phyloP scores from a whole-genome alignment of 2,888 invertebrate species.

The Nomada fucata region DNA sequence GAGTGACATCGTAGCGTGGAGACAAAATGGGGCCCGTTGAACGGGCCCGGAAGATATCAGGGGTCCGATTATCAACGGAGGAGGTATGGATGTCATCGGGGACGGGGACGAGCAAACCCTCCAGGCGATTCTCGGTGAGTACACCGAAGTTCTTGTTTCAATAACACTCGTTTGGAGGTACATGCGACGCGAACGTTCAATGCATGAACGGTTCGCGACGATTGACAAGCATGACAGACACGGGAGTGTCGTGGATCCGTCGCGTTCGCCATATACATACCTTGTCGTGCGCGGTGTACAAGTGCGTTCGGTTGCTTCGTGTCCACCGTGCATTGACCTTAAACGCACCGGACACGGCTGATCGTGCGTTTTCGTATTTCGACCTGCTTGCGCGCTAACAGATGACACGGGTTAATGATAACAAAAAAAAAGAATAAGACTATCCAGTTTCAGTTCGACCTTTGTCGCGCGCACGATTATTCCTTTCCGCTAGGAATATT shows the following conservation, averaged over 20 bases:
- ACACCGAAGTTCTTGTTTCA: neutral
- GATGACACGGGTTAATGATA: constrained; percentile 16
- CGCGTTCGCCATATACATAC: constrained; percentile 45
- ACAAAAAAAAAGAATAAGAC: constrained; percentile 23
- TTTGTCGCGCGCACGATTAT: constrained; percentile 1
- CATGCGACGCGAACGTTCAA: neutral
- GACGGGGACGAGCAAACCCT: constrained; percentile 84
- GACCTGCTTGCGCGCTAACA: constrained; percentile 20
- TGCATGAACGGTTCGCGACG: constrained; percentile 15
- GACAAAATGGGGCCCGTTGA: constrained; percentile 82
- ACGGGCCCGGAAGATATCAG: constrained; percentile 78
- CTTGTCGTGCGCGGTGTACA: constrained; percentile 33
- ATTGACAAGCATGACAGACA: constrained; percentile 62
- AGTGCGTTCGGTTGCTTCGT: constrained; percentile 33
- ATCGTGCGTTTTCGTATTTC: constrained; percentile 57
- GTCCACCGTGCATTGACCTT: constrained; percentile 66
- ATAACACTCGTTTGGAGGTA: neutral
- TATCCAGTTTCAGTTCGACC: constrained; percentile 43
- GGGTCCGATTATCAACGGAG: constrained; percentile 78
- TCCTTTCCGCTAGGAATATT: constrained; percentile 37
- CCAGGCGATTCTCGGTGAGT: constrained; percentile 84
- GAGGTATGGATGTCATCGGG: constrained; percentile 83
- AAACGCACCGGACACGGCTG: constrained; percentile 60
- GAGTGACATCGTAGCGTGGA: constrained; percentile 67
- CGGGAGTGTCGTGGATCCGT: constrained; percentile 46